phyloP scores from a whole-genome alignment of 2,888 invertebrate genomes.

The Netelia virgata region DNA sequence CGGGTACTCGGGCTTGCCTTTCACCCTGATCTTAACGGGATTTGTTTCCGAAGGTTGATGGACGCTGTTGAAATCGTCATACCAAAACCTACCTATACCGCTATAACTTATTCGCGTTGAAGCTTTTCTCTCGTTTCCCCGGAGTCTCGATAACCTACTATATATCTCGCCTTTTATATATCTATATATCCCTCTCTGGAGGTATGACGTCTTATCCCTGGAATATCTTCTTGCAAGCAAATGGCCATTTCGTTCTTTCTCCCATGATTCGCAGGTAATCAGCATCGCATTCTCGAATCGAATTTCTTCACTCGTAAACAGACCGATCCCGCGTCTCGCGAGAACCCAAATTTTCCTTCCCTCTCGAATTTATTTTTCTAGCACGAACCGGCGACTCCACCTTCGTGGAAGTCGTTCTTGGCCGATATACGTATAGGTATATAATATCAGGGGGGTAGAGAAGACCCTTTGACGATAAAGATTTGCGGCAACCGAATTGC shows the following conservation, averaged over 20 bases:
- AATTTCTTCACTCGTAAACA: slow-evolving; percentile 20
- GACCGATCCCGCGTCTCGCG: neutral
- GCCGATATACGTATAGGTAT: slow-evolving; percentile 1
- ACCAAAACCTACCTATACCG: slow-evolving; percentile 28
- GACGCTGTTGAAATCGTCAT: slow-evolving; percentile 57
- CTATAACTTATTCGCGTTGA: neutral
- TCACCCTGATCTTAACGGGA: slow-evolving; percentile 69
- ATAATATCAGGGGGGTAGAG: slow-evolving; percentile 32
- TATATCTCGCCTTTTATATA: neutral
- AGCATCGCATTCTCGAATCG: slow-evolving; percentile 42
- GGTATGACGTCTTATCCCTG: slow-evolving; percentile 8
- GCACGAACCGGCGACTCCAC: neutral
- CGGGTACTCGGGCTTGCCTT: slow-evolving; percentile 45
- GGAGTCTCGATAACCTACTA: slow-evolving; percentile 52
- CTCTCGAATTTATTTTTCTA: slow-evolving; percentile 1
- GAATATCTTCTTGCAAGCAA: slow-evolving; percentile 21
- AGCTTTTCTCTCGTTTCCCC: neutral
- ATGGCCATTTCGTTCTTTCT: neutral
- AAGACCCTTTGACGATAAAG: slow-evolving; percentile 55
- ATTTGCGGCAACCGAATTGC: slow-evolving; percentile 52
- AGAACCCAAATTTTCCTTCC: slow-evolving; percentile 22
- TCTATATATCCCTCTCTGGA: slow-evolving; percentile 27
- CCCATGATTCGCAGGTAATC: slow-evolving; percentile 31
- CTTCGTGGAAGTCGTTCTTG: slow-evolving; percentile 42
- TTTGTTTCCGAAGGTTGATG: slow-evolving; percentile 69